Evolutionary conservation across 1,140 invertebrate genomes (phyloP).

Genomic region (Eufriesea mexicana): DNA sequence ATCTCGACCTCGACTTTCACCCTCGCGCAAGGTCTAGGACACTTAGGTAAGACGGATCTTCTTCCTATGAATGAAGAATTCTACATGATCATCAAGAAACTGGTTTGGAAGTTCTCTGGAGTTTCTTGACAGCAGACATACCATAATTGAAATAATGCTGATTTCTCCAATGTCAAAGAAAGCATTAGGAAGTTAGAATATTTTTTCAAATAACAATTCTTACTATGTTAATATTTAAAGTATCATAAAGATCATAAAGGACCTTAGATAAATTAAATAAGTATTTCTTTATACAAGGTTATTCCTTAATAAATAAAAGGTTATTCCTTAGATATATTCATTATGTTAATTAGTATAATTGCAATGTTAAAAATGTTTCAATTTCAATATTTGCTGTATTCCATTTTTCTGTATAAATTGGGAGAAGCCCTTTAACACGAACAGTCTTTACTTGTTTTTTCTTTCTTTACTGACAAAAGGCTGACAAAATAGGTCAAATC

Average conservation of each 20-base stretch:
- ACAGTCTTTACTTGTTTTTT: background rate
- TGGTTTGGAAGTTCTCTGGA: background rate
- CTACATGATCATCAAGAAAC: background rate
- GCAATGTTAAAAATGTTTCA: background rate
- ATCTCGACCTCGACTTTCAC: slow-evolving; percentile 73
- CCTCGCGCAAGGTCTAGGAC: slow-evolving; percentile 74
- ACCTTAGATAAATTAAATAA: background rate
- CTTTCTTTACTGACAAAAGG: background rate
- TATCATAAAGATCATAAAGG: background rate
- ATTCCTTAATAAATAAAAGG: background rate
- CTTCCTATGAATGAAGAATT: slow-evolving; percentile 25
- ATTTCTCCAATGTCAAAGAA: background rate
- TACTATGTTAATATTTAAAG: background rate
- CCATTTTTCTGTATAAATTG: background rate
- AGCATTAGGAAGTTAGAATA: background rate
- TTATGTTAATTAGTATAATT: background rate
- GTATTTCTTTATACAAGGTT: background rate
- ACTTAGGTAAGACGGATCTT: slow-evolving; percentile 6
- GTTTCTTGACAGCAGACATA: background rate
- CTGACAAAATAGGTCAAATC: slow-evolving; percentile 8
- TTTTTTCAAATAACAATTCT: background rate
- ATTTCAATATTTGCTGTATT: background rate
- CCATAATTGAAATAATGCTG: background rate
- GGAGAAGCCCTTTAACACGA: background rate
- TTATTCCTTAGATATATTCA: background rate